phyloP scores from a whole-genome alignment of 2,113 vertebrate species.

The Psilopsiagon aymara region DNA sequence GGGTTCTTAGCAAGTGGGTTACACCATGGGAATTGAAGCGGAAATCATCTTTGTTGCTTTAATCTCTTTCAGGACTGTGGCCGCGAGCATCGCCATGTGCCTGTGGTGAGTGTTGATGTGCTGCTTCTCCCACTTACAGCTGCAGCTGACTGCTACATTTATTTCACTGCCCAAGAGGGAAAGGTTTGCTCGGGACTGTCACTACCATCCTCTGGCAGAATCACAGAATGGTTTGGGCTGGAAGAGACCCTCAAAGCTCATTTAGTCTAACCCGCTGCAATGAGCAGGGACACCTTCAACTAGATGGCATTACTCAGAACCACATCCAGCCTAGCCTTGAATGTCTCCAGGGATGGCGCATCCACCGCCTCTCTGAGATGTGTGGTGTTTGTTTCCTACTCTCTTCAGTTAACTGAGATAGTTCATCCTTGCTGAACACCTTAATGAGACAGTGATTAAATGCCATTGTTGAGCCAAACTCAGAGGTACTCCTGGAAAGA shows the following conservation, averaged over 20 bases:
- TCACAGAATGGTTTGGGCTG: not conserved
- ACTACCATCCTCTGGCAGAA: not conserved
- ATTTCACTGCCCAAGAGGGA: not conserved
- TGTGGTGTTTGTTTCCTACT: not conserved
- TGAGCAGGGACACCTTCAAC: not conserved
- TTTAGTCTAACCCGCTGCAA: rapidly evolving
- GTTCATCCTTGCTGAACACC: not conserved
- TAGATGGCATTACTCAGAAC: not conserved
- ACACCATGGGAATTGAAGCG: not conserved
- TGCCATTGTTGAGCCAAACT: not conserved
- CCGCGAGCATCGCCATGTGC: conserved; percentile 76
- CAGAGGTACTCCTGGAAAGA: not conserved
- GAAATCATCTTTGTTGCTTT: not conserved
- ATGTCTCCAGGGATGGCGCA: not conserved
- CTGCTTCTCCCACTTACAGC: not conserved
- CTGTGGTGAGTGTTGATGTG: conserved; percentile 81
- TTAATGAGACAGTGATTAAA: not conserved
- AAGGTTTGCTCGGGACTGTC: not conserved
- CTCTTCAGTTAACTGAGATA: not conserved
- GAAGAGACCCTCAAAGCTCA: not conserved
- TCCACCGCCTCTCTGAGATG: not conserved
- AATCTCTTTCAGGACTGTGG: conserved; percentile 82
- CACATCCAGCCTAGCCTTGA: not conserved
- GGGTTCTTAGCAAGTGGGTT: not conserved
- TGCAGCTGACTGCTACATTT: not conserved